A percentile compares a stretch with the other conserved stretches of the same genome.
phyloP scores from a whole-genome alignment of 2,113 vertebrate species.

The Antigone vipio region DNA sequence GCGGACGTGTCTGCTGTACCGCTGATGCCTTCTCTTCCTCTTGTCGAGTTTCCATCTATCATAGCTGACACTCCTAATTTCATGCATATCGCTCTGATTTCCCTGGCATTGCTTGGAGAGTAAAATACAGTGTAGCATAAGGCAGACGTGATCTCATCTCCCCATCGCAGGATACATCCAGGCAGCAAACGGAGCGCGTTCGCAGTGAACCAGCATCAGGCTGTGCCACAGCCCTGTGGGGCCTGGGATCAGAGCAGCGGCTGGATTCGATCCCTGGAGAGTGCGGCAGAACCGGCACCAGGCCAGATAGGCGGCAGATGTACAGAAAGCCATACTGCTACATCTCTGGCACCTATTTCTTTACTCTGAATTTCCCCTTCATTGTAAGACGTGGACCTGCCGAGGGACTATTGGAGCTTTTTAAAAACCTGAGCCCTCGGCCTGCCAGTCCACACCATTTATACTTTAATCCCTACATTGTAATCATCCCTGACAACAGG shows the following conservation, averaged over 20 bases:
- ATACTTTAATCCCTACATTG: neutral
- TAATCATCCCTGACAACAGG: neutral
- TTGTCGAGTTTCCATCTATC: neutral
- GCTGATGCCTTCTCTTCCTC: neutral
- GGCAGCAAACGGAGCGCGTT: neutral
- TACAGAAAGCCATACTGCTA: neutral
- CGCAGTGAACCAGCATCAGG: neutral
- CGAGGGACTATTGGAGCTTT: neutral
- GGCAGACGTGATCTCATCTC: neutral
- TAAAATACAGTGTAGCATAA: neutral
- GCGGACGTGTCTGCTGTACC: neutral
- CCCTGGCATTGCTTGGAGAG: neutral
- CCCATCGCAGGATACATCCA: neutral
- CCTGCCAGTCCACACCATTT: neutral
- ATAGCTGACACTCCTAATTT: neutral
- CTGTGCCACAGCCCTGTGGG: neutral
- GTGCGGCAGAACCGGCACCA: neutral
- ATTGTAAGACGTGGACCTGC: neutral
- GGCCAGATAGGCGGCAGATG: neutral
- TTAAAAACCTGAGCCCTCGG: neutral
- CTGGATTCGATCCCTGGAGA: neutral
- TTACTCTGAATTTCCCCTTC: neutral
- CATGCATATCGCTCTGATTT: neutral
- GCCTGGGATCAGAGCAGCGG: neutral
- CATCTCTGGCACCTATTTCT: neutral